Evolutionary conservation across 2,113 vertebrate species (phyloP), one percentile per base, ranked within the genome.

Genomic region (Eurypyga helias): DNA sequence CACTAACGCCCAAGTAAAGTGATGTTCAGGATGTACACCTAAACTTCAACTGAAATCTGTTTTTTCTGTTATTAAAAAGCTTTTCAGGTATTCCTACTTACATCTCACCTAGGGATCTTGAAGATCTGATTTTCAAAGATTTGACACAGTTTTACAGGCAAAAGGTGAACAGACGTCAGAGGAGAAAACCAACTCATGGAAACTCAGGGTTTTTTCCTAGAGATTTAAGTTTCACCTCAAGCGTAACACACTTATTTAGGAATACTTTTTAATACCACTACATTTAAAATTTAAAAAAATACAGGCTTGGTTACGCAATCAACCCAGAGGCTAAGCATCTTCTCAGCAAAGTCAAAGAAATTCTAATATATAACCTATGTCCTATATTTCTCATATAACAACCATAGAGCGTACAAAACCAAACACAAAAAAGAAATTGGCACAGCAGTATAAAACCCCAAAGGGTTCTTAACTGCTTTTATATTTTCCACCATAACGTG

Each of bases 151-250:
- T 91, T 94, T 72, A 79, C 19, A 64, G 12, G 8, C 17, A 52
- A 93, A 91, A 78, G 52, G 18, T 55, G 9, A 94, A 82, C 14
- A 75, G 61, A 71, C 69, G 60, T 90, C 51, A 89, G 58, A 92
- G 25, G 17, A 64, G 17, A 84, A 73, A 85, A 48, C 1, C 29
- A 64, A 9, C 57, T 92, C n/a, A 61, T 87, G 33, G 48, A 84
- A 65, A 28, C 9, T 41, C 4, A 0, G 0, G 0, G 0, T 18
- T 45, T 82, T 43, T n/a, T 19, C n/a, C 24, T 72, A 83, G 49
- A 75, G 29, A 82, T 62, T 77, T 33, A 66, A 25, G 14, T 67
- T 78, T 57, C 16, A 92, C 17, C 45, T 81, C 51, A 79, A 41
- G 52, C 24, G 34, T 51, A 89, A 82, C 23, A 75, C 4, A 28